Conservation (phyloP, 2,888 invertebrate species). For the Homarus gammarus region DNA sequence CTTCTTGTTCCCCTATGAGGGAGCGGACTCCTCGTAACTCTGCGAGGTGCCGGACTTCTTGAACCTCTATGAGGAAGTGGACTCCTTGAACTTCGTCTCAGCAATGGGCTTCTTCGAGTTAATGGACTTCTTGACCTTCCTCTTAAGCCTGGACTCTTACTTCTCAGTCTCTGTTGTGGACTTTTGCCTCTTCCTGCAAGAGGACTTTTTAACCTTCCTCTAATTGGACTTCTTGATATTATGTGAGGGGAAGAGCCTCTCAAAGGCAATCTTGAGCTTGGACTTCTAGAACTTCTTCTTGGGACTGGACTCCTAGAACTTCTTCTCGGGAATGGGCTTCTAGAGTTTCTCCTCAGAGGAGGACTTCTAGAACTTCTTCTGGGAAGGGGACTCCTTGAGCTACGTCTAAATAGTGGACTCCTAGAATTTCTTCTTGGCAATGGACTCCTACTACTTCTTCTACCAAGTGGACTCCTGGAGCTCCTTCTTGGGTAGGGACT, state of each 20-base stretch:
- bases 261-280: slow-evolving; percentile 25
- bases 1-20: not conserved
- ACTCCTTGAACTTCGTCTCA: slow-evolving; percentile 13
- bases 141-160: slow-evolving; percentile 41
- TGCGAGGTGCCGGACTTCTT: not conserved
- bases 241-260: slow-evolving; percentile 4
- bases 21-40: slow-evolving; percentile 23
- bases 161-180: slow-evolving; percentile 30
- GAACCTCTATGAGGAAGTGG: slow-evolving; percentile 22
- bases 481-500: slow-evolving; percentile 41
- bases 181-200: slow-evolving; percentile 25
- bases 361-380: slow-evolving; percentile 34
- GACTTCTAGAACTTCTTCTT: slow-evolving; percentile 47
- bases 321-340: slow-evolving; percentile 30
- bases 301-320: slow-evolving; percentile 4
- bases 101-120: slow-evolving; percentile 6
- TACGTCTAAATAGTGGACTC: slow-evolving; percentile 35
- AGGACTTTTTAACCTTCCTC: slow-evolving; percentile 41
- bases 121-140: slow-evolving; percentile 46
- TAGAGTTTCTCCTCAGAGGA: slow-evolving; percentile 40
- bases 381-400: slow-evolving; percentile 56
- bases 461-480: slow-evolving; percentile 17
- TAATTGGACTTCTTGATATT: slow-evolving; percentile 51
- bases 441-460: slow-evolving; percentile 41
- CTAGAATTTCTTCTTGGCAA: slow-evolving; percentile 41